Conservation (phyloP, 1,140 invertebrate species). For the Drosophila obscura region DNA sequence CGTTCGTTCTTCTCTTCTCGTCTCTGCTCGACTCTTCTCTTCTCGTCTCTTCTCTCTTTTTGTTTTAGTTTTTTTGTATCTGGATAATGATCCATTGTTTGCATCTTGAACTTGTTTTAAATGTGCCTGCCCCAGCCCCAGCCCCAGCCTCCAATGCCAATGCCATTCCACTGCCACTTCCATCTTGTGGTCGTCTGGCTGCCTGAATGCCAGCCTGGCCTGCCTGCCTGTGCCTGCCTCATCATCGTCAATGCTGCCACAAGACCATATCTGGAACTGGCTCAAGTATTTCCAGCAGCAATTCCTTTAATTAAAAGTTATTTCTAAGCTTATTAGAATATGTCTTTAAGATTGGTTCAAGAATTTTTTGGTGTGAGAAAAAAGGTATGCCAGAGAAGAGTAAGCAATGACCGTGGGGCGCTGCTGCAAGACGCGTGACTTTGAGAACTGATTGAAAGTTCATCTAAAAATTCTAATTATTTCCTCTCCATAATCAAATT, state of each 20-base stretch:
- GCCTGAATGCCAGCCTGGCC: not conserved
- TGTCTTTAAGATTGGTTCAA: not conserved
- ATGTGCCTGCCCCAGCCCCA: conserved; percentile 54
- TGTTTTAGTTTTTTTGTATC: conserved; percentile 48
- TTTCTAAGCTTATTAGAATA: conserved; percentile 64
- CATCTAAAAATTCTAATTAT: too few species aligned
- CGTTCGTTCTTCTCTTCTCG: conserved; percentile 22
- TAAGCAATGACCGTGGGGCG: too few species aligned
- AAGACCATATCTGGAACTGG: conserved; percentile 44
- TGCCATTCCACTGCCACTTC: conserved; percentile 37
- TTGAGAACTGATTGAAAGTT: too few species aligned
- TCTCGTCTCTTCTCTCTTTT: conserved; percentile 14
- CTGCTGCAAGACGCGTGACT: too few species aligned
- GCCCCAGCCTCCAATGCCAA: not conserved
- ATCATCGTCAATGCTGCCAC: conserved; percentile 54
- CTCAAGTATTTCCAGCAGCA: conserved; percentile 38
- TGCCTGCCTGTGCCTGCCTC: conserved; percentile 35
- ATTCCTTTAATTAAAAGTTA: conserved; percentile 56
- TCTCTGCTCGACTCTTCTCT: not conserved
- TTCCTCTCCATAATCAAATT: not conserved
- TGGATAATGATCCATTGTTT: conserved; percentile 82
- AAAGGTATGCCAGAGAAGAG: too few species aligned
- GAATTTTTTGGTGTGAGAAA: too few species aligned
- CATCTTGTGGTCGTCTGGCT: conserved; percentile 49
- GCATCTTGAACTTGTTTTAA: conserved; percentile 82